Percentiles rank a stretch among this genome's conserved stretches.
phyloP scores from a whole-genome alignment of 2,113 vertebrate species.

The Pholis gunnellus region DNA sequence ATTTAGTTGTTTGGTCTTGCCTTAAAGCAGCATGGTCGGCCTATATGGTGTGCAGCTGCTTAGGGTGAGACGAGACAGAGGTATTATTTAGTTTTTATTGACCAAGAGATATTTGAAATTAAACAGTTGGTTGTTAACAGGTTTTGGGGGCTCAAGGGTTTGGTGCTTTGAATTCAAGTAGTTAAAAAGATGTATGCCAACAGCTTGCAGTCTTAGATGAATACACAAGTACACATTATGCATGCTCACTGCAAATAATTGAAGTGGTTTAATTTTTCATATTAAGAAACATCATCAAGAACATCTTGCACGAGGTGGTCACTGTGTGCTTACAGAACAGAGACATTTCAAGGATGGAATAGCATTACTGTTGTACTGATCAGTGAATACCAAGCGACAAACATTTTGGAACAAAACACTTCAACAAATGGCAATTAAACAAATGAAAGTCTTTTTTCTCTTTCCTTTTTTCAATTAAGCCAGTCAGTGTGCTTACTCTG shows the following conservation, averaged over 20 bases:
- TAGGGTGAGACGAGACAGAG: slow-evolving; percentile 14
- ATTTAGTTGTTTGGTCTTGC: not conserved
- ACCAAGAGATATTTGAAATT: slow-evolving; percentile 18
- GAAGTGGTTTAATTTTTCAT: not conserved
- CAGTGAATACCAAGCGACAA: slow-evolving; percentile 20
- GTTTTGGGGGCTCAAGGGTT: slow-evolving; percentile 28
- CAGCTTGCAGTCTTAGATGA: not conserved
- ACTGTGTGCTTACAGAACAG: not conserved
- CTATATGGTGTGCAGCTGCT: not conserved
- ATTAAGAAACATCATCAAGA: slow-evolving; percentile 13
- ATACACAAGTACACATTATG: slow-evolving; percentile 30
- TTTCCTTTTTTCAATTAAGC: slow-evolving; percentile 15
- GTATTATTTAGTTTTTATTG: slow-evolving; percentile 25
- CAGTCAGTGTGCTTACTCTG: not conserved
- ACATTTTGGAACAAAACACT: slow-evolving; percentile 29
- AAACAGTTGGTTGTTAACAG: slow-evolving; percentile 33
- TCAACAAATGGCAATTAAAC: slow-evolving; percentile 20
- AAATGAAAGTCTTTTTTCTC: not conserved
- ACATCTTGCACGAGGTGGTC: not conserved
- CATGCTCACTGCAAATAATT: slow-evolving; percentile 1
- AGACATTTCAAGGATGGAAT: not conserved
- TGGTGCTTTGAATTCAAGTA: slow-evolving; percentile 18
- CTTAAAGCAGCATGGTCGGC: slow-evolving; percentile 8
- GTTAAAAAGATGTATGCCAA: slow-evolving; percentile 19
- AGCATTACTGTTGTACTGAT: not conserved